Evolutionary conservation across 2,888 invertebrate genomes (phyloP).

Genomic region (Homarus gammarus): DNA sequence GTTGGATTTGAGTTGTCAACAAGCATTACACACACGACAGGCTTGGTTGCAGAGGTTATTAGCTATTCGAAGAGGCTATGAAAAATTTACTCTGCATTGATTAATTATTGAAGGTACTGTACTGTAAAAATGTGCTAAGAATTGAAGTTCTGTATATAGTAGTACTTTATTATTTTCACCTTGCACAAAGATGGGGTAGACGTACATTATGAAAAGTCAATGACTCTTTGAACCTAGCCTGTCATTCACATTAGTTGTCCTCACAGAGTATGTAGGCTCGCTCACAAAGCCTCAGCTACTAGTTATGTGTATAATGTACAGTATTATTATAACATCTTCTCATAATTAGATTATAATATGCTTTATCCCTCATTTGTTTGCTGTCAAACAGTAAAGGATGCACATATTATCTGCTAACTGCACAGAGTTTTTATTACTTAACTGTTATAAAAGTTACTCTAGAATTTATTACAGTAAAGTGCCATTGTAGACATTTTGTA

Average conservation of each 20-base stretch:
- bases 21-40: slow-evolving; percentile 44
- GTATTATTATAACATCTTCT: slow-evolving; percentile 42
- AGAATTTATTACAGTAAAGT: slow-evolving; percentile 36
- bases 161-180: background rate
- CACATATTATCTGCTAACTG: slow-evolving; percentile 45
- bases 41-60: slow-evolving; percentile 44
- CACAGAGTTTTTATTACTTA: slow-evolving; percentile 49
- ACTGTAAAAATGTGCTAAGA: background rate
- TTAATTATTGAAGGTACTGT: slow-evolving; percentile 2
- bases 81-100: background rate
- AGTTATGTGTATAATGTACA: slow-evolving; percentile 66
- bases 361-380: slow-evolving; percentile 50
- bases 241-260: slow-evolving; percentile 50
- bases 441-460: slow-evolving; percentile 36
- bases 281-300: slow-evolving; percentile 64
- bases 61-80: slow-evolving; percentile 4
- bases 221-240: slow-evolving; percentile 45
- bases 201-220: background rate
- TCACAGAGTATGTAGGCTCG: slow-evolving; percentile 63
- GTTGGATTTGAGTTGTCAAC: slow-evolving; percentile 46
- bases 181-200: background rate
- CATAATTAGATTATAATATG: slow-evolving; percentile 40
- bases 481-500: slow-evolving; percentile 31
- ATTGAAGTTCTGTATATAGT: background rate
- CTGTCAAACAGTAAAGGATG: slow-evolving; percentile 57